Evolutionary conservation across 1,140 invertebrate species (phyloP).

Genomic region (Pseudobourletiella spinata): DNA sequence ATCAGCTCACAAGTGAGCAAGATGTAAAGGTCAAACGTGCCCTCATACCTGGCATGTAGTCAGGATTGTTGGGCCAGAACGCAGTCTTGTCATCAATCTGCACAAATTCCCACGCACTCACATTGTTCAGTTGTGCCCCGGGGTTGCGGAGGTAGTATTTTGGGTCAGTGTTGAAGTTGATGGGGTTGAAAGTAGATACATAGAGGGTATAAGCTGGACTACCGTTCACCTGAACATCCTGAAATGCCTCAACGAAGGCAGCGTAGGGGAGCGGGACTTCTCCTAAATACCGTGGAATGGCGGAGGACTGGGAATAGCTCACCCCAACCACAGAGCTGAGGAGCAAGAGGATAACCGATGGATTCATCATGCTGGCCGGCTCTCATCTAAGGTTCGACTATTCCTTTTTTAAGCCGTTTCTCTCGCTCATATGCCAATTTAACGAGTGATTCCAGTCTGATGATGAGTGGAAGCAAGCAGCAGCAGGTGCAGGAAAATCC

Average conservation of each 20-base stretch:
- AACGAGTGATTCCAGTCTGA: too few relatives aligned
- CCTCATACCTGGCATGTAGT: conserved; percentile 37
- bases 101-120: conserved; percentile 36
- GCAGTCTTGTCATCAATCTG: conserved; percentile 34
- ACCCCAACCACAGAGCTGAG: too few relatives aligned
- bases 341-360: too few relatives aligned
- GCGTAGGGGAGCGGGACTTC: conserved; percentile 12
- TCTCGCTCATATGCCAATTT: too few relatives aligned
- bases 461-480: too few relatives aligned
- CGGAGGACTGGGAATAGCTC: neutral
- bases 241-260: conserved; percentile 38
- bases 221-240: conserved; percentile 21
- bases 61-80: conserved; percentile 39
- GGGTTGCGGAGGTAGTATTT: conserved; percentile 37
- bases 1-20: too few relatives aligned
- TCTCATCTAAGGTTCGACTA: too few relatives aligned
- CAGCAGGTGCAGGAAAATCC: too few relatives aligned
- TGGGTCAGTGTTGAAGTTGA: conserved; percentile 22
- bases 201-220: conserved; percentile 37
- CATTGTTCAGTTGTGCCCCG: conserved; percentile 32
- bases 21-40: too few relatives aligned
- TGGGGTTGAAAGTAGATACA: conserved; percentile 37
- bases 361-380: too few relatives aligned
- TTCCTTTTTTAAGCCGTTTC: too few relatives aligned
- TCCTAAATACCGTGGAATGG: conserved; percentile 17